Conservation (phyloP, 2,113 vertebrate species). For the Tenebrosternarchus preto region DNA sequence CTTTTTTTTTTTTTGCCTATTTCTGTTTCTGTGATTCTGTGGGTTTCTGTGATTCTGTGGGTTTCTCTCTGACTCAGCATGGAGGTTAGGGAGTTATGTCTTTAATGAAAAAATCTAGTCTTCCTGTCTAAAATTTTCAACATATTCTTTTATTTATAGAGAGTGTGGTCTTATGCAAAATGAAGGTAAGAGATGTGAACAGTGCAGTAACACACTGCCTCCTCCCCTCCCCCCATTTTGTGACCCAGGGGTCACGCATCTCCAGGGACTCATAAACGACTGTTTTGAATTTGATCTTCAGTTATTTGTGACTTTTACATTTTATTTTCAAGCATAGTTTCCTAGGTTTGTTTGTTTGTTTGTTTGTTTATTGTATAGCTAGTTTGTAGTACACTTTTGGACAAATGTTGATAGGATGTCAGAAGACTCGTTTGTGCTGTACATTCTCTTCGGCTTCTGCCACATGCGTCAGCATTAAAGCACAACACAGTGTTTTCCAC, state of each 20-base stretch:
- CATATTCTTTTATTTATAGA: slow-evolving; percentile 99
- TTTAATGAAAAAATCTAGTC: slow-evolving; percentile 96
- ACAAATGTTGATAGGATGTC: neutral
- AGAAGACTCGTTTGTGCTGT: neutral
- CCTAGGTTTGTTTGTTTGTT: neutral
- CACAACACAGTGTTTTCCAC: neutral
- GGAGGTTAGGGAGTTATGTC: slow-evolving; percentile 94
- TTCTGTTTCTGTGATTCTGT: slow-evolving; percentile 58
- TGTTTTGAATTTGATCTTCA: slow-evolving; percentile 72
- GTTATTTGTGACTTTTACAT: slow-evolving; percentile 47
- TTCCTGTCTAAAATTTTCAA: slow-evolving; percentile 99
- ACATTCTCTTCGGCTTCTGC: neutral
- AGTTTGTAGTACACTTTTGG: neutral
- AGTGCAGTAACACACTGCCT: slow-evolving; percentile 94
- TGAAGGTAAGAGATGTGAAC: slow-evolving; percentile 98
- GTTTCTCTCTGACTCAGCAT: slow-evolving; percentile 86
- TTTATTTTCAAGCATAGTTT: neutral
- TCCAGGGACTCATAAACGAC: slow-evolving; percentile 74
- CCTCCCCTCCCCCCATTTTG: slow-evolving; percentile 79
- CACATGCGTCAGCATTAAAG: neutral
- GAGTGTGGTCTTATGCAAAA: slow-evolving; percentile 99
- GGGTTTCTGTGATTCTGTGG: slow-evolving; percentile 62
- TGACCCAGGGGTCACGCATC: slow-evolving; percentile 73
- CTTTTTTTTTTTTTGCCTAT: slow-evolving; percentile 17
- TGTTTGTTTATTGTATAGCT: neutral